Conservation (phyloP, 2,113 vertebrate genomes). For the Gobius niger region DNA sequence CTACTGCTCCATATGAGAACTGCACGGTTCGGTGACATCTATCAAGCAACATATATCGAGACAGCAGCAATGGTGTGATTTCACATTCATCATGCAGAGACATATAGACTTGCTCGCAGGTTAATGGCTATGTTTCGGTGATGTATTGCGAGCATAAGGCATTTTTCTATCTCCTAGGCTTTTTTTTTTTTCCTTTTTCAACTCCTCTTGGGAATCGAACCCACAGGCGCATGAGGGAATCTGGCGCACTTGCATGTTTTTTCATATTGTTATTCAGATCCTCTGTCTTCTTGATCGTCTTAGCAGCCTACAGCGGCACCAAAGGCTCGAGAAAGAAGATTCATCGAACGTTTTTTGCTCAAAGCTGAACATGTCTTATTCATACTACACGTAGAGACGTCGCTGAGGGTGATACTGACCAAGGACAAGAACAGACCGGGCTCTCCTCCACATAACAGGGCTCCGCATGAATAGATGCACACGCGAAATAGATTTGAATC, state of each 20-base stretch:
- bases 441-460: not conserved
- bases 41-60: not conserved
- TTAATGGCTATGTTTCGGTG: not conserved
- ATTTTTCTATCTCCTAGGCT: not conserved
- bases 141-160: not conserved
- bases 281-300: constrained; percentile 20
- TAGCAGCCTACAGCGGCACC: constrained; percentile 26
- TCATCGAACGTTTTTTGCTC: constrained; percentile 30
- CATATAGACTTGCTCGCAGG: not conserved
- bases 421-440: not conserved
- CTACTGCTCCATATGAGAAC: not conserved
- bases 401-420: not conserved
- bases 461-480: not conserved
- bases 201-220: constrained; percentile 24
- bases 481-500: not conserved
- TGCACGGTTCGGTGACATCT: not conserved
- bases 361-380: constrained; percentile 17
- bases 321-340: constrained; percentile 2
- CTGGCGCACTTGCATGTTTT: constrained; percentile 23
- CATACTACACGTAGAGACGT: not conserved
- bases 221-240: constrained; percentile 13
- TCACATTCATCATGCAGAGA: not conserved
- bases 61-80: not conserved
- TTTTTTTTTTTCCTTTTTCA: not conserved
- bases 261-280: constrained; percentile 32